Conservation (phyloP, 2,888 invertebrate genomes). For the Andrena bicolor region DNA sequence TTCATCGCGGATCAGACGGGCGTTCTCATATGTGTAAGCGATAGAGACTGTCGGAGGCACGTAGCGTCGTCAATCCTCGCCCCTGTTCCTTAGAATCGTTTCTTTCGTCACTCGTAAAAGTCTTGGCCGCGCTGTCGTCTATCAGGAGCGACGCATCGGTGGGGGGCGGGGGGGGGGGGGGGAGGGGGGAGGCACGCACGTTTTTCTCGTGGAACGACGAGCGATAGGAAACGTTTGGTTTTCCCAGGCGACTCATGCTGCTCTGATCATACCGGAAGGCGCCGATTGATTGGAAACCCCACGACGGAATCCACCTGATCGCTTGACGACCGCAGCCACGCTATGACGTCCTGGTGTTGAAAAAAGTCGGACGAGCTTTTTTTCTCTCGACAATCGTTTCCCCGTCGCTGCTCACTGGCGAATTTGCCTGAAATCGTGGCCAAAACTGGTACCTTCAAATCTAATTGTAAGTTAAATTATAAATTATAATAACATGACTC, state of each 20-base stretch:
- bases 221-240: constrained; percentile 84
- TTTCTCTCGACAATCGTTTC: constrained; percentile 26
- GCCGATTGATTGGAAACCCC: constrained; percentile 85
- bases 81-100: constrained; percentile 35
- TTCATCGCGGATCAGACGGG: constrained; percentile 53
- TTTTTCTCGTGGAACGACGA: constrained; percentile 75
- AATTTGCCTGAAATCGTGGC: too few species aligned
- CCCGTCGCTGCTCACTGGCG: background rate
- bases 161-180: too few species aligned
- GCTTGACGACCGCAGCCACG: constrained; percentile 40
- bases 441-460: too few species aligned
- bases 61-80: background rate
- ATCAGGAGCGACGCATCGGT: constrained; percentile 76
- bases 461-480: too few species aligned
- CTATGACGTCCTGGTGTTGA: constrained; percentile 81
- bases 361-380: constrained; percentile 71
- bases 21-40: constrained; percentile 70
- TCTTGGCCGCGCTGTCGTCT: constrained; percentile 68
- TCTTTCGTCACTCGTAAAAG: constrained; percentile 62
- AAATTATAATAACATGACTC: too few species aligned
- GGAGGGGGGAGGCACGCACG: constrained; percentile 64
- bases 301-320: constrained; percentile 78
- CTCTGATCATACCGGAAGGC: constrained; percentile 84
- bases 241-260: constrained; percentile 82
- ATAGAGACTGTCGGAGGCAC: background rate